Base-by-base conservation (phyloP, 2,797 vertebrate genomes). In the Propithecus perrieri region DNA sequence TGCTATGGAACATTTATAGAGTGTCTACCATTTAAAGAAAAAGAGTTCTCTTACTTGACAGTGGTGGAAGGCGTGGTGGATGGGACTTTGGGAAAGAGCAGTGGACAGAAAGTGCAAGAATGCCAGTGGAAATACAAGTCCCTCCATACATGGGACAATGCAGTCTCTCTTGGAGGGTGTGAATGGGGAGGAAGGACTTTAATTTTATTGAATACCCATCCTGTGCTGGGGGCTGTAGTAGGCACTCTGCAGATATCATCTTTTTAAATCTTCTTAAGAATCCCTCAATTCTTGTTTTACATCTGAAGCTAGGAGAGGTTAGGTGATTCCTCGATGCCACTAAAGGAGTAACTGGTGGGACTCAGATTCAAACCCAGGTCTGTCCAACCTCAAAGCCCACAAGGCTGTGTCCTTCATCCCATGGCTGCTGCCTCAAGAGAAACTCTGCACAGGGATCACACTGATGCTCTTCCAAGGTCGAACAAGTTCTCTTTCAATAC, bases 401-500 rank as follows among this genome's bases (percentile, higher is more conserved):
- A 48, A 83, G 50, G 75, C n/a, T 48, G 2, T 79, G 59, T 41
- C 4, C 17, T 59, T 69, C 72, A 69, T 57, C 69, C 71, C 33
- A 41, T 33, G 33, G n/a, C 11, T 57, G 26, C 43, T 67, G 79
- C 41, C 55, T 90, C 17, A 11, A 50, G 59, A 85, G 22, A 38
- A 74, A 14, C 28, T 90, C 55, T 59, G 10, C 20, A 7, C 22
- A 17, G 53, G 17, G 28, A 67, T 65, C 26, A 53, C 67, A 57
- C 6, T 69, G 93, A 59, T 50, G 30, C 2, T 91, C 15, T 18
- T 50, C 46, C 69, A 87, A 55, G 28, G 63, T 30, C 17, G 22
- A 53, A 43, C n/a, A 24, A 85, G 46, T 33, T 96, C 79, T 95
- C 75, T 96, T 89, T 96, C 85, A 65, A 76, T 41, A 90, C 2